These are phyloP conservation scores for Leptocoma aspasia DNA, from an alignment of 2,113 vertebrate genomes.

Conservation along the genomic window DNA sequence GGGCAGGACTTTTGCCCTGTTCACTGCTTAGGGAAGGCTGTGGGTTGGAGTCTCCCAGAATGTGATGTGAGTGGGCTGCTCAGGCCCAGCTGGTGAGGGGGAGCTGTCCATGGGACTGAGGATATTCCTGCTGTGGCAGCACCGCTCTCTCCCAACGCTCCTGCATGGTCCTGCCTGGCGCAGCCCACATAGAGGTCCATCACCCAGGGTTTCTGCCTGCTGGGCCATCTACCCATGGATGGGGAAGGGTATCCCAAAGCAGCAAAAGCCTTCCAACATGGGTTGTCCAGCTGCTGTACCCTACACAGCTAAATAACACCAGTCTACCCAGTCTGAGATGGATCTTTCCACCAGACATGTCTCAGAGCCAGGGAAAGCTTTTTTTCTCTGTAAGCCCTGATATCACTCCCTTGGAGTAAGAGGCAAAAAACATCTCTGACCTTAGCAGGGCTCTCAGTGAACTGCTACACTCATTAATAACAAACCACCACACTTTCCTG, in stretches of 20 bases:
- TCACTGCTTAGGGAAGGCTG: background rate
- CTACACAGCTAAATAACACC: background rate
- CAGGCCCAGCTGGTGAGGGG: rapidly evolving
- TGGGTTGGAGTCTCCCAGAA: background rate
- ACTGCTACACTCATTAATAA: background rate
- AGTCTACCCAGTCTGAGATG: background rate
- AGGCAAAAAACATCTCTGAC: rapidly evolving
- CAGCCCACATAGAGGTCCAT: rapidly evolving
- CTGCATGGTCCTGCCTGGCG: background rate
- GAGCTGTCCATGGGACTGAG: background rate
- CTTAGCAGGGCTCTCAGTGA: background rate
- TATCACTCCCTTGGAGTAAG: background rate
- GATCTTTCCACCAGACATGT: background rate
- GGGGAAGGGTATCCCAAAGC: background rate
- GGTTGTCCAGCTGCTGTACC: background rate
- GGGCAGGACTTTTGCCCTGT: background rate
- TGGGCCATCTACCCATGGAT: background rate
- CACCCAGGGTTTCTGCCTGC: background rate
- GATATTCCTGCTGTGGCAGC: background rate
- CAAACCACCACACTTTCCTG: background rate
- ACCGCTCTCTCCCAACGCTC: rapidly evolving
- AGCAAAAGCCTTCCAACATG: background rate
- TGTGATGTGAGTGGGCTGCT: background rate
- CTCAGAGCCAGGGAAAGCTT: background rate
- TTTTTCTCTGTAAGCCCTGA: background rate